Evolutionary conservation across 2,888 invertebrate species (phyloP).

Genomic region (Limnephilus rhombicus): DNA sequence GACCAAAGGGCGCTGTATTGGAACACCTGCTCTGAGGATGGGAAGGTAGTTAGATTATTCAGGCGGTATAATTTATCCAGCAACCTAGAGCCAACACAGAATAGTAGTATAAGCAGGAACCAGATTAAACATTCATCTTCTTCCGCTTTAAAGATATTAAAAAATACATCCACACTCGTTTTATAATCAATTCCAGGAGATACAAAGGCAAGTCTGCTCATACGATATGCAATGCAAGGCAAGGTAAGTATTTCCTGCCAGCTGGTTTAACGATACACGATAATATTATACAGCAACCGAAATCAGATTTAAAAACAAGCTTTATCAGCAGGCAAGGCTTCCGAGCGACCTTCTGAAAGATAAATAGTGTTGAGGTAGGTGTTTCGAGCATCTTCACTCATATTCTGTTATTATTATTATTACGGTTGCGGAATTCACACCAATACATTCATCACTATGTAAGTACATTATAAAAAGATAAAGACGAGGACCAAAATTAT

Average conservation of each 20-base stretch:
- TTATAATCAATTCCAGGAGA: not conserved
- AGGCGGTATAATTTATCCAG: not conserved
- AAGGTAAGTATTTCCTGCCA: not conserved
- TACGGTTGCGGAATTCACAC: not conserved
- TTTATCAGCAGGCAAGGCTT: not conserved
- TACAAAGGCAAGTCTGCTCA: not conserved
- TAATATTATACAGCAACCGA: conserved; percentile 1
- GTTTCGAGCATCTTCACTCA: not conserved
- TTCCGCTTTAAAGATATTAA: not conserved
- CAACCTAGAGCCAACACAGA: not conserved
- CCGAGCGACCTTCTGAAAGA: not conserved
- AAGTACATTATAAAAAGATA: not conserved
- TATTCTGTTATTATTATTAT: not conserved
- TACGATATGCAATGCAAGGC: not conserved
- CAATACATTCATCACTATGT: not conserved
- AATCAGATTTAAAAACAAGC: not conserved
- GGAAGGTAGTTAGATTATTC: not conserved
- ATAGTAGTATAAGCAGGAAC: not conserved
- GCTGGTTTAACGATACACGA: not conserved
- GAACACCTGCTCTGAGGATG: not conserved
- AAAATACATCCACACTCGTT: not conserved
- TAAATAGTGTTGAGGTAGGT: not conserved
- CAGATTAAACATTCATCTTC: not conserved
- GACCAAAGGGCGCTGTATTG: too few species aligned
- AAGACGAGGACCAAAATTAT: too few species aligned